phyloP scores from a whole-genome alignment of 37 sponge, comb jelly and placozoan species.

The Chondrilla cf. caribensis region DNA sequence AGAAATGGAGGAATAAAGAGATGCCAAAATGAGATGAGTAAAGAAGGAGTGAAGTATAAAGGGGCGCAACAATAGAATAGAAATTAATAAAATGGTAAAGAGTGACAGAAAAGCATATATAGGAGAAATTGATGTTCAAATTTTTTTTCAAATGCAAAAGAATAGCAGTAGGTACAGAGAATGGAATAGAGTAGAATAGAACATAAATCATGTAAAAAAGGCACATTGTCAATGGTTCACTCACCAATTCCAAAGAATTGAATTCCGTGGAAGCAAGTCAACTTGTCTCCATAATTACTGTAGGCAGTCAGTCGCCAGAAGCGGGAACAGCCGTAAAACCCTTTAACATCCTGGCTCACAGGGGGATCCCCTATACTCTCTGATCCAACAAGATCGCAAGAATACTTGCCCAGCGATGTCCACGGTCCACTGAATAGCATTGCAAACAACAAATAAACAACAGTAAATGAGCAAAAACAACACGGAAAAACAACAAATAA shows the following conservation, averaged over 20 bases:
- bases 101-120: too few relatives aligned
- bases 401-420: slow-evolving; percentile 60
- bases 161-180: too few relatives aligned
- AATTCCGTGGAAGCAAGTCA: slow-evolving; percentile 50
- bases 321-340: slow-evolving; percentile 70
- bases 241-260: slow-evolving; percentile 87
- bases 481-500: not conserved
- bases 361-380: slow-evolving; percentile 52
- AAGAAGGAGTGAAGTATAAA: too few relatives aligned
- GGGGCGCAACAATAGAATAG: too few relatives aligned
- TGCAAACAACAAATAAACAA: slow-evolving; percentile 28
- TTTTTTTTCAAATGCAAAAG: too few relatives aligned
- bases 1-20: too few relatives aligned
- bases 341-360: slow-evolving; percentile 72
- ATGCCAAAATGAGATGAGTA: too few relatives aligned
- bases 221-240: too few relatives aligned
- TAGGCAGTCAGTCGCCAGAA: slow-evolving; percentile 64
- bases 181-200: too few relatives aligned
- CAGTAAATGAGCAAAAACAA: not conserved
- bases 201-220: too few relatives aligned
- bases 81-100: too few relatives aligned
- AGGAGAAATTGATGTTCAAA: too few relatives aligned
- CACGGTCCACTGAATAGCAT: slow-evolving; percentile 70
- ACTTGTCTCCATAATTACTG: slow-evolving; percentile 71
- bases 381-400: slow-evolving; percentile 56